Conservation (phyloP, 2,113 vertebrate species). For the Glareola pratincola region DNA sequence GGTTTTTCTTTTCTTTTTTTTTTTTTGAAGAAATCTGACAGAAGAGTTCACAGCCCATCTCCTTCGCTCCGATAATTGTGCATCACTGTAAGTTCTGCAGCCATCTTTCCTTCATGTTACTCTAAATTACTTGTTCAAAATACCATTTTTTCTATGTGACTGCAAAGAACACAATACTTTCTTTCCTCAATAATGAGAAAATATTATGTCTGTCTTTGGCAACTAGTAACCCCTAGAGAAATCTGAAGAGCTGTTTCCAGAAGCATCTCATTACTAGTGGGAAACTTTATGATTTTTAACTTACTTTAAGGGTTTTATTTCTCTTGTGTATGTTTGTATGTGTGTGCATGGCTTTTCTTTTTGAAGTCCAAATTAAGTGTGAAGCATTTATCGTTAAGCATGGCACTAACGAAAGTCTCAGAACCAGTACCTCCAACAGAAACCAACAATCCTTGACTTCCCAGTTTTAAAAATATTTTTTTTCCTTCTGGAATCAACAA, state of each 20-base stretch:
- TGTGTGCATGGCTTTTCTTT: neutral
- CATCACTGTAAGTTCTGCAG: neutral
- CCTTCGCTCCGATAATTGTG: slow-evolving; percentile 35
- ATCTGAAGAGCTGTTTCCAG: slow-evolving; percentile 63
- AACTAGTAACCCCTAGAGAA: slow-evolving; percentile 67
- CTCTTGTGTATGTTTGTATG: neutral
- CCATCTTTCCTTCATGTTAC: slow-evolving; percentile 34
- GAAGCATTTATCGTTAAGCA: slow-evolving; percentile 14
- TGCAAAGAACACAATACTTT: slow-evolving; percentile 24
- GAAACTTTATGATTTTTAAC: slow-evolving; percentile 63
- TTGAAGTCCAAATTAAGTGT: slow-evolving; percentile 15
- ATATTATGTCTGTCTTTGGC: slow-evolving; percentile 69
- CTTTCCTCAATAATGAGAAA: slow-evolving; percentile 75
- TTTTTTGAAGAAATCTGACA: slow-evolving; percentile 3
- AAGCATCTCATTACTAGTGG: slow-evolving; percentile 59
- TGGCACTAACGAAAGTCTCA: neutral
- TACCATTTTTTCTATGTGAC: slow-evolving; percentile 39
- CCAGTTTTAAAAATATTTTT: neutral
- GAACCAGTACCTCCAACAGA: neutral
- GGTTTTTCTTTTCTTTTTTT: neutral
- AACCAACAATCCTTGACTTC: neutral
- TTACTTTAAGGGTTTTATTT: slow-evolving; percentile 41
- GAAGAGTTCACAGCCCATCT: slow-evolving; percentile 29
- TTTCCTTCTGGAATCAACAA: neutral
- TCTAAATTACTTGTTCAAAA: slow-evolving; percentile 62